A percentile compares a stretch with the other conserved stretches of the same genome.
Conservation (phyloP, 2,113 vertebrate genomes). For the Elaphurus davidianus region DNA sequence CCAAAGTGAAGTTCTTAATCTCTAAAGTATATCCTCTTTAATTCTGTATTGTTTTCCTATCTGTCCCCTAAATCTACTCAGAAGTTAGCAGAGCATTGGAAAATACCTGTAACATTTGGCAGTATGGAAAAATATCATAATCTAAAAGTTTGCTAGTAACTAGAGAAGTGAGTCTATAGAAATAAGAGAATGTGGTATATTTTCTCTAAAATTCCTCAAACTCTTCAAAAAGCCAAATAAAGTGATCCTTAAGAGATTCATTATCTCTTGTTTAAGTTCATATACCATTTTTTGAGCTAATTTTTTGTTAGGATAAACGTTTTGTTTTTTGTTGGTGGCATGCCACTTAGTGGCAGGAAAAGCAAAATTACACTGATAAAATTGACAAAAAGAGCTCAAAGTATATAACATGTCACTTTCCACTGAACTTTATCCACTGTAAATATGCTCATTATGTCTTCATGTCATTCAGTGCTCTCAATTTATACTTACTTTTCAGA, state of each 20-base stretch:
- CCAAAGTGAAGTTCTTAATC: neutral
- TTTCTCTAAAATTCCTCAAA: neutral
- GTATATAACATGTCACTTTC: constrained; percentile 2
- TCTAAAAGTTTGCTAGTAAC: neutral
- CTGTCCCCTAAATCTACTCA: neutral
- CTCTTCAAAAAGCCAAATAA: neutral
- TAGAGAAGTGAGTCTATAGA: neutral
- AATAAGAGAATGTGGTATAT: neutral
- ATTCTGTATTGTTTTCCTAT: neutral
- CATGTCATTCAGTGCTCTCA: neutral
- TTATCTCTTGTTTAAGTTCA: neutral
- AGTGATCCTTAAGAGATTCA: neutral
- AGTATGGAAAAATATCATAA: neutral
- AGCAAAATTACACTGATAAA: neutral
- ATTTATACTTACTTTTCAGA: neutral
- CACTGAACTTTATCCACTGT: neutral
- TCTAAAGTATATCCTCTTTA: neutral
- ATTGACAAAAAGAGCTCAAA: neutral
- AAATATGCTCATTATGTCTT: neutral
- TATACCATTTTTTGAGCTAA: neutral
- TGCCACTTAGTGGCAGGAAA: neutral
- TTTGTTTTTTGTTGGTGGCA: neutral
- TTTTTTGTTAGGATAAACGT: neutral
- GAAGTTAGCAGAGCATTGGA: neutral
- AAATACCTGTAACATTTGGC: neutral